Base-by-base conservation (phyloP, 2,888 invertebrate genomes). In the Poecilobothrus nobilitatus region DNA sequence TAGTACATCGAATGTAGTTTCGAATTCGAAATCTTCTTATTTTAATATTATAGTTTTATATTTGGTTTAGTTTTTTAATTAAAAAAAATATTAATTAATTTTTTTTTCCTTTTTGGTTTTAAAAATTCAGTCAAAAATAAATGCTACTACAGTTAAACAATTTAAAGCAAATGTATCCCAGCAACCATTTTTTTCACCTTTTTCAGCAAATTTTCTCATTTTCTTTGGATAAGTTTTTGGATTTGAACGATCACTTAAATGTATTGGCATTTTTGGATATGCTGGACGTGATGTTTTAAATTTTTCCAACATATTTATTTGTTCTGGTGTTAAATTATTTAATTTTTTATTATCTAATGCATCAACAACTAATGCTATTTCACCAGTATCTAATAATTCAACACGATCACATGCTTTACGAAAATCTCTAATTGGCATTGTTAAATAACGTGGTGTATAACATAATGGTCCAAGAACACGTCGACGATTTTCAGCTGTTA, bases 171-270 rank as follows among this genome's bases (percentile, higher is more conserved):
- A 76, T 72, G 77, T 76, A 71, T 79, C 78, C 78, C 81, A 81
- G 72, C 81, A 81, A 37, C 80, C 76, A 67, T 81, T 78, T 53
- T 79, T 78, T 22, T 77, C 77, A 70, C 75, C 72, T 18, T 71
- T 69, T 61, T 71, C 70, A 22, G 69, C 67, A 53, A 53, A 53
- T 6, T 76, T 75, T 8, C 82, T 74, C 82, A 82, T 82, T 75
- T 81, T 81, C 72, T 81, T 81, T 15, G 80, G 77, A 72, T 82
- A 82, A 68, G 81, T 82, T 71, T 81, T 81, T 0, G 80, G 81
- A 73, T 79, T 78, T 70, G 79, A 81, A 15, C 82, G 79, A 73
- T 81, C 80, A 71, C 82, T 82, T 41, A 82, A 76, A 73, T 82
- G 76, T 68, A 82, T 81, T 41, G 82, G 82, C 78, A 82, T 79